Percentiles rank a stretch among this genome's conserved stretches.
Conservation (phyloP, 2,113 vertebrate genomes). For the Sylvia atricapilla region DNA sequence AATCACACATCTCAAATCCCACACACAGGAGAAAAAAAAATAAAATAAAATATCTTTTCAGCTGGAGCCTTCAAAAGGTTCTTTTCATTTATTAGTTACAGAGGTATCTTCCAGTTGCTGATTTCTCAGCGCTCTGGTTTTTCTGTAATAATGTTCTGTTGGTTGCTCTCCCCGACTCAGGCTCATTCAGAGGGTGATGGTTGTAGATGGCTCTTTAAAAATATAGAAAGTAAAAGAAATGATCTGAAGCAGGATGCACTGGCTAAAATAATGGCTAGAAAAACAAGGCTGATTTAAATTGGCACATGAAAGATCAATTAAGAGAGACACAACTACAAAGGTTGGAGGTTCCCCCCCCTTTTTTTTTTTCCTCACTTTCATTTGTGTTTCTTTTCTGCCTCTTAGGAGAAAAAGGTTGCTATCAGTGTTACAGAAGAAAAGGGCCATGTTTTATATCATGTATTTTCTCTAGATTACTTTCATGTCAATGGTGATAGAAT, state of each 20-base stretch:
- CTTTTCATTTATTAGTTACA: slow-evolving; percentile 95
- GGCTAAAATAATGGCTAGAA: slow-evolving; percentile 49
- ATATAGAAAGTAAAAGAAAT: slow-evolving; percentile 28
- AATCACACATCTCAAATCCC: slow-evolving; percentile 92
- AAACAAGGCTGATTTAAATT: slow-evolving; percentile 37
- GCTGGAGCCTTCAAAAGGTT: slow-evolving; percentile 90
- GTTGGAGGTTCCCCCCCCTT: background rate
- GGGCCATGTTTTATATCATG: background rate
- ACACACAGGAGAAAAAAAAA: slow-evolving; percentile 91
- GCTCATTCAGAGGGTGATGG: slow-evolving; percentile 26
- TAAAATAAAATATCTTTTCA: slow-evolving; percentile 98
- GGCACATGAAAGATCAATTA: slow-evolving; percentile 58
- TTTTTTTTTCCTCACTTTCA: background rate
- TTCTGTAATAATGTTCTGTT: slow-evolving; percentile 56
- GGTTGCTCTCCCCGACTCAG: slow-evolving; percentile 38
- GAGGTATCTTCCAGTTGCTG: slow-evolving; percentile 91
- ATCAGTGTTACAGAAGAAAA: background rate
- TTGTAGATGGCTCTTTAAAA: slow-evolving; percentile 19
- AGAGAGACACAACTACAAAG: background rate
- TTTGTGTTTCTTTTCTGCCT: background rate
- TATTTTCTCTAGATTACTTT: background rate
- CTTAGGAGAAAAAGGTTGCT: background rate
- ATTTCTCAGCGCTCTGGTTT: slow-evolving; percentile 78
- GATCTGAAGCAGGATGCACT: slow-evolving; percentile 9
- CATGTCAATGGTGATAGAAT: background rate